These are phyloP conservation scores for Pterophyllum scalare DNA, from an alignment of 2,113 vertebrate genomes.

Conservation along the genomic window DNA sequence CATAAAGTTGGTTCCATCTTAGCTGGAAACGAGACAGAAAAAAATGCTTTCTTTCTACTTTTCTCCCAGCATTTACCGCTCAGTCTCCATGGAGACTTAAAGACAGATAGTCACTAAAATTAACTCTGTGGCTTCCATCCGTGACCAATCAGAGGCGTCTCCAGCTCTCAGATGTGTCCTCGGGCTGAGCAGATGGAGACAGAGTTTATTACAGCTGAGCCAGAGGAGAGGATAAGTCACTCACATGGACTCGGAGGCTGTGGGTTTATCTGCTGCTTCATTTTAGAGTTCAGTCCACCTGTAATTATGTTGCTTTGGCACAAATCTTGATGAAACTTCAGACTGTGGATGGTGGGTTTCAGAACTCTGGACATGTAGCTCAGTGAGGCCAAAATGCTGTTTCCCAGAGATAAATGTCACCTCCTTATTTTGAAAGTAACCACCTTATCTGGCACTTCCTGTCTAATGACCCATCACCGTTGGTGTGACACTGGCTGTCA, in stretches of 20 bases:
- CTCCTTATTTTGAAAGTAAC: neutral
- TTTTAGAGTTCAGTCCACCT: neutral
- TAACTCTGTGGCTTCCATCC: conserved; percentile 39
- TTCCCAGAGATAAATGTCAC: too few relatives aligned
- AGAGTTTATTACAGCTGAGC: conserved; percentile 26
- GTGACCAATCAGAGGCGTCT: conserved; percentile 57
- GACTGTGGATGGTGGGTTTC: too few relatives aligned
- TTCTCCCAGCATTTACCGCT: neutral
- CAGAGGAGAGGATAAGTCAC: neutral
- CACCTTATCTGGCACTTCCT: too few relatives aligned
- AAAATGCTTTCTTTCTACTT: neutral
- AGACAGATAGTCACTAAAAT: conserved; percentile 61
- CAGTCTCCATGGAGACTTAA: conserved; percentile 58
- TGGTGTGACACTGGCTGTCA: too few relatives aligned
- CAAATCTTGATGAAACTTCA: neutral
- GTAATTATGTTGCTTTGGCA: neutral
- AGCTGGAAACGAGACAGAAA: neutral
- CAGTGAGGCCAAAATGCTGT: neutral
- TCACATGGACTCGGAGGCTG: neutral
- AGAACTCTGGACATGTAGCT: too few relatives aligned
- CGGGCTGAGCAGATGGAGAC: conserved; percentile 36
- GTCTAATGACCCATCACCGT: too few relatives aligned
- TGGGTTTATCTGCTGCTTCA: neutral
- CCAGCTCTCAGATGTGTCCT: conserved; percentile 22
- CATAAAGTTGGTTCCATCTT: neutral